Evolutionary conservation across 2,113 vertebrate genomes (phyloP).

Genomic region (Mystacornis crossleyi): DNA sequence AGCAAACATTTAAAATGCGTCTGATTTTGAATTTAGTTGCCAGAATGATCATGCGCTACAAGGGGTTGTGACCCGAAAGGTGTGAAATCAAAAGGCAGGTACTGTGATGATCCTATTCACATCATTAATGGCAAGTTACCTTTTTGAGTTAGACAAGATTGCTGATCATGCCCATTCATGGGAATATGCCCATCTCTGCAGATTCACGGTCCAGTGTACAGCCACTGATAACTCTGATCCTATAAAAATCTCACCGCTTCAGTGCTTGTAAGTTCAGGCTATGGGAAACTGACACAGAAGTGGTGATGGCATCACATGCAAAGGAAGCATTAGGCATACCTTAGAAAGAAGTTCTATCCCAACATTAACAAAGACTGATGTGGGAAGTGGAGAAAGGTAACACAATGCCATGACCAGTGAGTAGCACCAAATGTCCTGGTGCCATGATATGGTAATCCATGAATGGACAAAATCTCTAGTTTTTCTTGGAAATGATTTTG

Average conservation of each 20-base stretch:
- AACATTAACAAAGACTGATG: neutral
- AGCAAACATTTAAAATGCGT: neutral
- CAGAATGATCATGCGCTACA: accelerated
- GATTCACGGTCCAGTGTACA: accelerated
- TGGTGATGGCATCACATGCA: neutral
- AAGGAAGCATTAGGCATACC: too few relatives aligned
- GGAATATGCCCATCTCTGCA: neutral
- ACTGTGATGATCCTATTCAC: neutral
- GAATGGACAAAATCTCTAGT: neutral
- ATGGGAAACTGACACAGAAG: neutral
- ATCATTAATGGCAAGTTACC: neutral
- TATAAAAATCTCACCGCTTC: neutral
- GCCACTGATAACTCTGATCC: neutral
- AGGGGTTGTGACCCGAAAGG: neutral
- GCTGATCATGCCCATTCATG: accelerated
- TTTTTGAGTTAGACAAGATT: neutral
- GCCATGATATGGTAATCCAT: neutral
- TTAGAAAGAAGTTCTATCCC: neutral
- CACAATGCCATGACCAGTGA: neutral
- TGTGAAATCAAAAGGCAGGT: neutral
- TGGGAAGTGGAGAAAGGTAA: neutral
- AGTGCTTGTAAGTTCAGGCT: neutral
- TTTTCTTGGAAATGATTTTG: neutral
- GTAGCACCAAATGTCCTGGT: neutral
- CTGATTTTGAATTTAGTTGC: neutral